These are phyloP conservation scores for Mobula birostris DNA, from an alignment of 2,113 vertebrate species.

Conservation along the genomic window DNA sequence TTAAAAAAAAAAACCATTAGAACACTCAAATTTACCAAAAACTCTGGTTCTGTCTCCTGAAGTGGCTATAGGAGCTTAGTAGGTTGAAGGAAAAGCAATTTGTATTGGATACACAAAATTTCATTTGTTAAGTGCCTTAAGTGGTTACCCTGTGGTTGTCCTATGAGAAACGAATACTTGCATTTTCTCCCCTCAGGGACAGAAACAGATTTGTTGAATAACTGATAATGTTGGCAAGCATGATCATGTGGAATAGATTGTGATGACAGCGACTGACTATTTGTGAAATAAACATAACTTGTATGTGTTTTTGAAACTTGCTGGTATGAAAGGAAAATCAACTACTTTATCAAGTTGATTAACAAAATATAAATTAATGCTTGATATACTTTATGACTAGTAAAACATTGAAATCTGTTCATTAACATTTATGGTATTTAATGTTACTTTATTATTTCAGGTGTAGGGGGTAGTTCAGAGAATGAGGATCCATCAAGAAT, in stretches of 20 bases:
- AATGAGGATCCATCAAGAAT: slow-evolving; percentile 72
- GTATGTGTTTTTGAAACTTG: not conserved
- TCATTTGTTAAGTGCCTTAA: not conserved
- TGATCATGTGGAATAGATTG: not conserved
- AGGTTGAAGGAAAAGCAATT: not conserved
- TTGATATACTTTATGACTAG: not conserved
- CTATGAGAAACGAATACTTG: not conserved
- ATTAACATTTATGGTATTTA: not conserved
- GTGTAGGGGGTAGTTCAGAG: slow-evolving; percentile 67
- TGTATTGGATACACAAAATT: not conserved
- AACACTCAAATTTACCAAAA: not conserved
- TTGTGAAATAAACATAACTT: not conserved
- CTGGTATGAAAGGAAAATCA: not conserved
- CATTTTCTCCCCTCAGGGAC: not conserved
- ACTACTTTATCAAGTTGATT: not conserved
- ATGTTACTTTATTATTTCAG: slow-evolving; percentile 44
- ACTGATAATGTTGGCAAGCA: not conserved
- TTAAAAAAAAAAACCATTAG: not conserved
- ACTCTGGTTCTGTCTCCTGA: not conserved
- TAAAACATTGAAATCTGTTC: not conserved
- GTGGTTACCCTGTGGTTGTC: not conserved
- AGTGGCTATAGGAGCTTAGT: not conserved
- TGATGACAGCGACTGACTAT: not conserved
- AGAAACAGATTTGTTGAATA: not conserved
- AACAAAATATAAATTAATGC: not conserved